These are phyloP conservation scores for Drosophila algonquin DNA, from an alignment of 2,888 invertebrate genomes.

Conservation along the genomic window DNA sequence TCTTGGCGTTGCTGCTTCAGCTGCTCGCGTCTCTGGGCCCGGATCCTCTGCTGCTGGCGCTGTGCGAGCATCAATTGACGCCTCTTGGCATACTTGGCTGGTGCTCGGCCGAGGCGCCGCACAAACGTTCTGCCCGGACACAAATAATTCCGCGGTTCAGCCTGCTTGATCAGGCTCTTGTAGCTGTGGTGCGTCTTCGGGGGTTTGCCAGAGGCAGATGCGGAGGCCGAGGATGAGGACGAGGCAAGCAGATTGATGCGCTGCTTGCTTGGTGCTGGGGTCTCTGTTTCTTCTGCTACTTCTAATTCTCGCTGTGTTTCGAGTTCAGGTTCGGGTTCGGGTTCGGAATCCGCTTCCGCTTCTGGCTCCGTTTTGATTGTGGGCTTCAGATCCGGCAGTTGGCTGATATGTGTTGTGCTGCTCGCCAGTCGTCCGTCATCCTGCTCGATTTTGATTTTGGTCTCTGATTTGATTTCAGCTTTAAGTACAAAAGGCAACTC, in stretches of 20 bases:
- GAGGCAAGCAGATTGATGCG: slow-evolving; percentile 81
- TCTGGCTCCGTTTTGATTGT: slow-evolving; percentile 81
- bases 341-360: not conserved
- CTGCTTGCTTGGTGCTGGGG: slow-evolving; percentile 44
- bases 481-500: slow-evolving; percentile 78
- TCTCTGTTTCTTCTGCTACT: slow-evolving; percentile 4
- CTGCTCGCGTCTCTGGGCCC: slow-evolving; percentile 58
- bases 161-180: slow-evolving; percentile 83
- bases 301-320: slow-evolving; percentile 5
- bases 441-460: slow-evolving; percentile 83
- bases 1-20: slow-evolving; percentile 27
- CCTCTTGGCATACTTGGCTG: slow-evolving; percentile 71
- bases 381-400: slow-evolving; percentile 78
- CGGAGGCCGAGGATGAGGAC: slow-evolving; percentile 14
- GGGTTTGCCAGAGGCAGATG: slow-evolving; percentile 74
- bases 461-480: slow-evolving; percentile 83
- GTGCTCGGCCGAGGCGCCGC: slow-evolving; percentile 78
- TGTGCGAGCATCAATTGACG: slow-evolving; percentile 81
- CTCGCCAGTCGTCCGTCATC: slow-evolving; percentile 42
- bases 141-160: slow-evolving; percentile 83
- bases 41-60: slow-evolving; percentile 80
- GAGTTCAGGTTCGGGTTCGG: slow-evolving; percentile 9
- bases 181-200: slow-evolving; percentile 83
- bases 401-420: slow-evolving; percentile 65
- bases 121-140: slow-evolving; percentile 81